These are phyloP conservation scores for Palythoa grandiflora DNA, from an alignment of 92 coral and sea anemone species.

Conservation along the genomic window DNA sequence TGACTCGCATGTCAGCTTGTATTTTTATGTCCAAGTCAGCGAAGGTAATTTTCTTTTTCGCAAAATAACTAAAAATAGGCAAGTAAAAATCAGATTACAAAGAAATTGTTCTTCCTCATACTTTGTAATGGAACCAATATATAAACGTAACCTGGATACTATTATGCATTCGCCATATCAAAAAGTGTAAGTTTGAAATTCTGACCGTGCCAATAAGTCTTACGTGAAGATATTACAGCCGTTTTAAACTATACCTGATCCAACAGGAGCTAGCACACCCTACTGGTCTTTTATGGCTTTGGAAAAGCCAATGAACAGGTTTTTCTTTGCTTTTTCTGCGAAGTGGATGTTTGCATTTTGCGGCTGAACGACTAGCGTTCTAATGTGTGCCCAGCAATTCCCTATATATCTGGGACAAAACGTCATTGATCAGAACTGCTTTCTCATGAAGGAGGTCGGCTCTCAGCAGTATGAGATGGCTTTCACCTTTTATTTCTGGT, in stretches of 20 bases:
- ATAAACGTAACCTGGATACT: neutral
- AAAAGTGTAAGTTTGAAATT: too few relatives aligned
- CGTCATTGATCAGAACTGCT: neutral
- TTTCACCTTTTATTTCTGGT: neutral
- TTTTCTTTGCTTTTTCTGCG: neutral
- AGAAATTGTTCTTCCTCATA: neutral
- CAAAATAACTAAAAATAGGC: neutral
- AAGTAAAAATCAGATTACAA: neutral
- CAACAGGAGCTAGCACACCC: neutral
- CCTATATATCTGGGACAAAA: slow-evolving; percentile 10
- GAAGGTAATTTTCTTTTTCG: slow-evolving; percentile 11
- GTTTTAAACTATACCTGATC: neutral
- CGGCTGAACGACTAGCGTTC: neutral
- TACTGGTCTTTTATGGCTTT: neutral
- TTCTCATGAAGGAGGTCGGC: neutral
- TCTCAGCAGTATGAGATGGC: slow-evolving; percentile 5
- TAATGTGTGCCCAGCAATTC: slow-evolving; percentile 1
- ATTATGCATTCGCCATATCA: neutral
- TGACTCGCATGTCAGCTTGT: neutral
- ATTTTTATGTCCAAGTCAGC: neutral
- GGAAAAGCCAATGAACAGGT: neutral
- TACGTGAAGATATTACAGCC: too few relatives aligned
- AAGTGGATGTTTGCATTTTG: neutral
- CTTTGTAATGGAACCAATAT: neutral
- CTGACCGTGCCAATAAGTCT: too few relatives aligned